These are phyloP conservation scores for Babyrousa celebensis DNA, from an alignment of 2,797 vertebrate genomes.

Conservation along the genomic window DNA sequence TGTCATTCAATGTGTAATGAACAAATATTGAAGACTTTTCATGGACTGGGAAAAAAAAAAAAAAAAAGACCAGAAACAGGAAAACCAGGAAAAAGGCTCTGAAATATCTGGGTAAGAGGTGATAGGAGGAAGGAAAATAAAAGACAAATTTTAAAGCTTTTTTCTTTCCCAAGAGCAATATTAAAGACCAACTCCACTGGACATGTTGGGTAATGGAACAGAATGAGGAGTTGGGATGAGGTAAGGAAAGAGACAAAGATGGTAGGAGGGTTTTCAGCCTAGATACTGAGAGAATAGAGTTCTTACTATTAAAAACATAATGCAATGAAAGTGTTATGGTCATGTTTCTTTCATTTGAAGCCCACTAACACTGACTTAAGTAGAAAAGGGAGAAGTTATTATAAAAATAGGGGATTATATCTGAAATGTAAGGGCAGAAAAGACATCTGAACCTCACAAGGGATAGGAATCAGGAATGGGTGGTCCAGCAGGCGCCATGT, in stretches of 20 bases:
- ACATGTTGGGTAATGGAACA: neutral
- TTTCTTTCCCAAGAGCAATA: neutral
- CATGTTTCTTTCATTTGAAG: constrained; percentile 12
- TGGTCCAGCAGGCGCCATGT: neutral
- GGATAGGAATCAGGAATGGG: neutral
- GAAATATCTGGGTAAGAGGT: neutral
- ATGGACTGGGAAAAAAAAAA: neutral
- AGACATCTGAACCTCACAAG: neutral
- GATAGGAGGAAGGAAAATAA: neutral
- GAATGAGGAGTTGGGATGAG: neutral
- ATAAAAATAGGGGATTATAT: neutral
- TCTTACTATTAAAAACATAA: neutral
- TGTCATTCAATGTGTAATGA: neutral
- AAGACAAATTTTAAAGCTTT: neutral
- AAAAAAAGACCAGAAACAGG: neutral
- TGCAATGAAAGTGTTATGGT: neutral
- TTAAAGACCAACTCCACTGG: neutral
- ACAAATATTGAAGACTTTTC: neutral
- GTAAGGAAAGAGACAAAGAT: neutral
- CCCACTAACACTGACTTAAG: neutral
- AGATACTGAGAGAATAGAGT: neutral
- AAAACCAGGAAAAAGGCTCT: neutral
- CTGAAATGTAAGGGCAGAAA: neutral
- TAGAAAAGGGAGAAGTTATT: constrained; percentile 25
- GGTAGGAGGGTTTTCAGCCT: neutral